phyloP scores from a whole-genome alignment of 2,888 invertebrate genomes.

The Sinotaia quadrata region DNA sequence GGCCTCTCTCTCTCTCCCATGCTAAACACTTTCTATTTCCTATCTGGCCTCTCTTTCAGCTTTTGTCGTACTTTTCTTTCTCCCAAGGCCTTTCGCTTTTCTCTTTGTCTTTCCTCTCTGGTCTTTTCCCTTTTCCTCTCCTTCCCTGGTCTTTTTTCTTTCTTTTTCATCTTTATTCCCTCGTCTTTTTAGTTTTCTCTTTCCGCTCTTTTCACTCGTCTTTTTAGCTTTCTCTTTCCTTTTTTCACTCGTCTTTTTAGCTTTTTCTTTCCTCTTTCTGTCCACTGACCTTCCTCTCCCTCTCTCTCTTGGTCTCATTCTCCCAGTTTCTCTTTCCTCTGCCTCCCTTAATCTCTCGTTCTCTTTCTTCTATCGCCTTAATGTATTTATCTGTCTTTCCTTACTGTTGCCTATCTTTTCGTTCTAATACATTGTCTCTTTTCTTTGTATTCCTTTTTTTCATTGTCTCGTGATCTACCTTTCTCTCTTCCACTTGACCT shows the following conservation, averaged over 20 bases:
- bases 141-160: neutral
- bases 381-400: too few relatives aligned
- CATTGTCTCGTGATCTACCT: neutral
- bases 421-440: neutral
- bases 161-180: neutral
- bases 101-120: neutral
- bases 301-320: neutral
- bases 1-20: neutral
- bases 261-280: neutral
- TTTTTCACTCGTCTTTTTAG: neutral
- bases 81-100: neutral
- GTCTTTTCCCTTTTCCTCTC: neutral
- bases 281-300: neutral
- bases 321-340: neutral
- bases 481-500: neutral
- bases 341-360: neutral
- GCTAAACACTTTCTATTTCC: too few relatives aligned
- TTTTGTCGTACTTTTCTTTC: slow-evolving; percentile 9
- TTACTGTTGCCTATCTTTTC: neutral
- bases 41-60: slow-evolving; percentile 5
- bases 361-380: neutral
- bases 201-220: neutral
- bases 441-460: neutral
- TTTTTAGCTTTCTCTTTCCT: slow-evolving; percentile 4
- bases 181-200: slow-evolving; percentile 8